Conservation (phyloP, 2,888 invertebrate species). For the Carabus problematicus region DNA sequence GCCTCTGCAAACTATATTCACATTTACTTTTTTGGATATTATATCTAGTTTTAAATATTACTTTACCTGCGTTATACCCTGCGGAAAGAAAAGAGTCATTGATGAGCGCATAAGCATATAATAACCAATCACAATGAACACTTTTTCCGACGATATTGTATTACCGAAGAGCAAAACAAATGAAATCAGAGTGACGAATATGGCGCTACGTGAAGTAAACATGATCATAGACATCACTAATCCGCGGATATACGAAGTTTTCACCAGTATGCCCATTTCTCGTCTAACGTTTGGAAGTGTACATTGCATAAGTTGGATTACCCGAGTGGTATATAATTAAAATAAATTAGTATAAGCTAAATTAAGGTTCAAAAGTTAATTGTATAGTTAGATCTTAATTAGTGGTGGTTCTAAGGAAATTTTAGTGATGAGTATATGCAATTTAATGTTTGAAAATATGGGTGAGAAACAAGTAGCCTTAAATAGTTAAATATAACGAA, state of each 20-base stretch:
- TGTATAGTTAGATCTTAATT: no score
- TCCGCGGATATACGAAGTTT: slow-evolving; percentile 70
- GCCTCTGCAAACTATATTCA: slow-evolving; percentile 61
- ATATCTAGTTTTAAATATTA: slow-evolving; percentile 4
- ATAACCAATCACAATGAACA: slow-evolving; percentile 67
- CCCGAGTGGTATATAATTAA: no score
- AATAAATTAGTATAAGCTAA: slow-evolving; percentile 12
- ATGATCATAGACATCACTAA: slow-evolving; percentile 74
- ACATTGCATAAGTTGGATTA: no score
- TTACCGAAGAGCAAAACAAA: slow-evolving; percentile 61
- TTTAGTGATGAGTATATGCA: no score
- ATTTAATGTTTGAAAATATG: no score
- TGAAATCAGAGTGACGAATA: slow-evolving; percentile 70
- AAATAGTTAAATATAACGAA: no score
- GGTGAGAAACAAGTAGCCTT: no score
- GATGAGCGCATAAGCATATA: slow-evolving; percentile 69
- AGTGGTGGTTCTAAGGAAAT: no score
- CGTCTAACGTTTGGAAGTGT: slow-evolving; percentile 45
- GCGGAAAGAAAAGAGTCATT: slow-evolving; percentile 68
- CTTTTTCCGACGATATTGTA: slow-evolving; percentile 58
- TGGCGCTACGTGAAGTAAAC: slow-evolving; percentile 74
- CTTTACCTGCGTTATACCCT: slow-evolving; percentile 62
- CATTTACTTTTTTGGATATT: neutral
- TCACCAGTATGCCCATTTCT: slow-evolving; percentile 66
- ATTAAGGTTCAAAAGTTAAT: neutral